Percentiles rank a stretch among this genome's conserved stretches.
phyloP scores from a whole-genome alignment of 2,113 vertebrate genomes.

The Jaculus jaculus region DNA sequence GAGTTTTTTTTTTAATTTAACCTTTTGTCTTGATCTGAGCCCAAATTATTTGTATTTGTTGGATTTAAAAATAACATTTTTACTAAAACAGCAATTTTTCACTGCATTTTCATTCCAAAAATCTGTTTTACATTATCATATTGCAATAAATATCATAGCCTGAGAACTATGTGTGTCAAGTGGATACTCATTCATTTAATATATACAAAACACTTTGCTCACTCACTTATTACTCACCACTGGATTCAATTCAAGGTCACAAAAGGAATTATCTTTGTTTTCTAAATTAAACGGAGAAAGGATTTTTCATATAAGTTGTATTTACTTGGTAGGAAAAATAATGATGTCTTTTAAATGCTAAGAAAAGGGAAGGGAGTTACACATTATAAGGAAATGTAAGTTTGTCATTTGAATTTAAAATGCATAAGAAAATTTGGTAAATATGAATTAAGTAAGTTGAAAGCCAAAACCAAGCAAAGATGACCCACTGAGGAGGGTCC shows the following conservation, averaged over 20 bases:
- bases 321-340: background rate
- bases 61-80: background rate
- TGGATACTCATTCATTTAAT: conserved; percentile 21
- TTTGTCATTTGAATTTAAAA: background rate
- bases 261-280: conserved; percentile 30
- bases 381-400: background rate
- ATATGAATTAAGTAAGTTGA: background rate
- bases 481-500: no score
- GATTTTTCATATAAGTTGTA: conserved; percentile 45
- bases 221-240: background rate
- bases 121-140: conserved; percentile 53
- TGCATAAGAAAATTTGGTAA: background rate
- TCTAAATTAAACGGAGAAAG: background rate
- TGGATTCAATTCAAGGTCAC: conserved; percentile 59
- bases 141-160: conserved; percentile 35
- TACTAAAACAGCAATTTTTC: background rate
- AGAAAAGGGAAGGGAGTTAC: background rate
- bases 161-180: conserved; percentile 39
- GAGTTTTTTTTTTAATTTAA: background rate
- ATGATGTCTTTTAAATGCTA: conserved; percentile 8
- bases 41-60: background rate
- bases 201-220: background rate
- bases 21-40: background rate
- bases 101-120: conserved; percentile 30
- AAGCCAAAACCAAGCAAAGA: background rate